Evolutionary conservation across 2,797 vertebrate species (phyloP).

Genomic region (Arnoldichthys spilopterus): DNA sequence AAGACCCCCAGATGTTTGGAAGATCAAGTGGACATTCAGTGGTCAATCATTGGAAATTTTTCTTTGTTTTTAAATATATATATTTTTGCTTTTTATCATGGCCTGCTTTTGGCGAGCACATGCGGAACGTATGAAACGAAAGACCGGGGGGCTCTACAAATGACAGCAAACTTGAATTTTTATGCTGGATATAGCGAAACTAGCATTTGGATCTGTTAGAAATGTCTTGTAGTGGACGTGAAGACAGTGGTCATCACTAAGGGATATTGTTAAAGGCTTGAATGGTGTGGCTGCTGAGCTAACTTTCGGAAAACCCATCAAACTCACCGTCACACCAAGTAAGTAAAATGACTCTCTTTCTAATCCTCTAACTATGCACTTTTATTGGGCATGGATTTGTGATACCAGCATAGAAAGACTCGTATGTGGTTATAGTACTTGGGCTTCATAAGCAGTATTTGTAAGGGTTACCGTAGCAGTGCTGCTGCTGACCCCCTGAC

Average conservation of each 20-base stretch:
- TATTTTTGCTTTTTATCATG: not conserved
- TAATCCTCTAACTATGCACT: not conserved
- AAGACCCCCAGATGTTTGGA: not conserved
- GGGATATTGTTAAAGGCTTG: conserved; percentile 64
- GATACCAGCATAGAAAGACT: too few species aligned
- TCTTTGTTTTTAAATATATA: not conserved
- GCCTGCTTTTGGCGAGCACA: not conserved
- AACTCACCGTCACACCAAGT: conserved; percentile 47
- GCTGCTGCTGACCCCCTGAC: conserved; percentile 48
- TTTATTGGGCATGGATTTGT: not conserved
- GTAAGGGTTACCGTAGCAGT: conserved; percentile 40
- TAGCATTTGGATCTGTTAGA: not conserved
- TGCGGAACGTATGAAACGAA: not conserved
- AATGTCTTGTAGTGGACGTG: not conserved
- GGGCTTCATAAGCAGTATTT: conserved; percentile 46
- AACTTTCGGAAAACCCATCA: conserved; percentile 46
- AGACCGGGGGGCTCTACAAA: conserved; percentile 2
- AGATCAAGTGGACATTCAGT: not conserved
- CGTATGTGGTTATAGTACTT: too few species aligned
- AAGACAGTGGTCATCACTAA: not conserved
- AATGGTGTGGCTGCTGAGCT: conserved; percentile 56
- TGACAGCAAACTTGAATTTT: not conserved
- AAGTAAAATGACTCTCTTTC: conserved; percentile 48
- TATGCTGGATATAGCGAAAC: not conserved
- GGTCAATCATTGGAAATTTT: not conserved